Conservation (phyloP, 2,797 vertebrate genomes). For the Rhinatrema bivittatum region DNA sequence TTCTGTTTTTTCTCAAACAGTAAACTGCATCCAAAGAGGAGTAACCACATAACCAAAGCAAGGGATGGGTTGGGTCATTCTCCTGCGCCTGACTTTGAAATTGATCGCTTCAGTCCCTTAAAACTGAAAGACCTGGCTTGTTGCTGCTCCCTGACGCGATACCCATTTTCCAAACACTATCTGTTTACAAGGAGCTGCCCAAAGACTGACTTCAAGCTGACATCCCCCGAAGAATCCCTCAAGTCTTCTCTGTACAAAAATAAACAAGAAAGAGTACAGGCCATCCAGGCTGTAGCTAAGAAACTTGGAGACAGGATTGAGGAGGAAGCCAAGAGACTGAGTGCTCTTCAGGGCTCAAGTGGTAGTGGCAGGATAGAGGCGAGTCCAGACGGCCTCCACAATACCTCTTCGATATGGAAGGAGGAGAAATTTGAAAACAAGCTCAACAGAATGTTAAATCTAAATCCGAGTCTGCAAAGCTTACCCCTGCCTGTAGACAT, state of each 20-base stretch:
- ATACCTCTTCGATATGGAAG: rapidly evolving
- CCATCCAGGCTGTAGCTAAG: constrained; percentile 36
- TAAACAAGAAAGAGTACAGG: constrained; percentile 37
- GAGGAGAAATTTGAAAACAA: background rate
- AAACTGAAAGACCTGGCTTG: constrained; percentile 1
- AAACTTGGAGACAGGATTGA: constrained; percentile 47
- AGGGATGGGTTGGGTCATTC: background rate
- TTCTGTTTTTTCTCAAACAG: too few relatives aligned
- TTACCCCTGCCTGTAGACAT: rapidly evolving
- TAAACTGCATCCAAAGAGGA: background rate
- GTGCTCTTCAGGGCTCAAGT: background rate
- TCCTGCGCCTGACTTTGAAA: rapidly evolving
- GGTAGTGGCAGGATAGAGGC: background rate
- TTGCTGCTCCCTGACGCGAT: background rate
- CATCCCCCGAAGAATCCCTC: background rate
- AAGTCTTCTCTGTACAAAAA: background rate
- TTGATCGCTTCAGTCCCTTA: background rate
- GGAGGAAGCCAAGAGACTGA: constrained; percentile 28
- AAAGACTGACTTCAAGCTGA: background rate
- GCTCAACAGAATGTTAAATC: background rate
- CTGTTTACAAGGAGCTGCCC: background rate
- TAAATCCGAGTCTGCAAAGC: background rate
- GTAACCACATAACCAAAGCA: rapidly evolving
- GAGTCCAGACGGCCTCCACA: background rate
- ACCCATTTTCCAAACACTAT: background rate